Evolutionary conservation across 2,797 vertebrate species (phyloP).

Genomic region (Phoxinus dragarum): DNA sequence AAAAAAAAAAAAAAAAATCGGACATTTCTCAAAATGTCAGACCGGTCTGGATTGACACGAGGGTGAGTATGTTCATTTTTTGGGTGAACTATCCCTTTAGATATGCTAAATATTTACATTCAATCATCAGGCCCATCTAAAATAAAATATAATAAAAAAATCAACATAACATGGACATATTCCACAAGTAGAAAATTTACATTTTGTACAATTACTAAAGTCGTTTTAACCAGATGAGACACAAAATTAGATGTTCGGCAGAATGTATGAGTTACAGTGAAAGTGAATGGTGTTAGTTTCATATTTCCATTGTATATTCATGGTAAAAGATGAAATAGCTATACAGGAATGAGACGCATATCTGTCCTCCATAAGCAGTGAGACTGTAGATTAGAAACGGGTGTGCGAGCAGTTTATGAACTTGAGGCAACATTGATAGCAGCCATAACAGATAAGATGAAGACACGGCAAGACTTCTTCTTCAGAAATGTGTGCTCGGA

Average conservation of each 20-base stretch:
- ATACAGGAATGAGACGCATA: slow-evolving; percentile 5
- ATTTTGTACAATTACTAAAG: neutral
- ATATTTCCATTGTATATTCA: neutral
- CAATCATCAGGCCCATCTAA: neutral
- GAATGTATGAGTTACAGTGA: neutral
- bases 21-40: neutral
- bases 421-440: slow-evolving; percentile 60
- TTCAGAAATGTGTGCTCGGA: slow-evolving; percentile 19
- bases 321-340: neutral
- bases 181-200: neutral
- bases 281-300: neutral
- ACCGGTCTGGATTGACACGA: neutral
- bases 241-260: neutral
- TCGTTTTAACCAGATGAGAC: neutral
- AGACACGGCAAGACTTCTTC: slow-evolving; percentile 8
- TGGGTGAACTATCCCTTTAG: neutral
- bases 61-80: neutral
- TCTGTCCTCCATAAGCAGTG: slow-evolving; percentile 21
- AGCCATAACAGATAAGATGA: slow-evolving; percentile 59
- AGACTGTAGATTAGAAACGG: slow-evolving; percentile 33
- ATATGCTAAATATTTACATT: neutral
- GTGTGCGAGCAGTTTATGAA: slow-evolving; percentile 47
- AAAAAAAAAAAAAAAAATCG: neutral
- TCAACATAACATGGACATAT: no score
- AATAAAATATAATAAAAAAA: neutral